These are phyloP conservation scores for Chrysodeixis includens DNA, from an alignment of 2,888 invertebrate genomes.

Conservation along the genomic window DNA sequence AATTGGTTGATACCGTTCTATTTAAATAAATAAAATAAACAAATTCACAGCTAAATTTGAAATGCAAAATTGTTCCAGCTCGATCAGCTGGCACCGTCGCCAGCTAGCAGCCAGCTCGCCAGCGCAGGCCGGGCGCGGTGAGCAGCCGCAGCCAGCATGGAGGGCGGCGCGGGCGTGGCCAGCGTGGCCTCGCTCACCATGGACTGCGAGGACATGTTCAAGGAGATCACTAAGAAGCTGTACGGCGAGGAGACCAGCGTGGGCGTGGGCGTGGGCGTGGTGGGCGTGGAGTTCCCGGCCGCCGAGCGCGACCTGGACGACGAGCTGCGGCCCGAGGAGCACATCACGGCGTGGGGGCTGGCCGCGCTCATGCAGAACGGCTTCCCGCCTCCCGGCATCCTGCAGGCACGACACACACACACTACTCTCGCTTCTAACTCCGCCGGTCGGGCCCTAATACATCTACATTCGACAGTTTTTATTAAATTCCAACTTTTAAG, in stretches of 20 bases:
- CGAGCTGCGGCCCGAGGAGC: slow-evolving; percentile 92
- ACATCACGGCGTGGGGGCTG: slow-evolving; percentile 92
- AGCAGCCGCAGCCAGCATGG: slow-evolving; percentile 82
- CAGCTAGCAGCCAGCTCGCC: no score
- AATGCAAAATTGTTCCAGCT: neutral
- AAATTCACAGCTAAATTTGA: neutral
- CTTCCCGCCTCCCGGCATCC: slow-evolving; percentile 91
- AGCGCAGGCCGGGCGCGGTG: no score
- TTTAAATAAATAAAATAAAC: no score
- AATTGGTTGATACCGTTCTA: no score
- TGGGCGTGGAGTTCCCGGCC: slow-evolving; percentile 84
- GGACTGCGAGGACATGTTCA: slow-evolving; percentile 96
- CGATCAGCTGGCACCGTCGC: neutral
- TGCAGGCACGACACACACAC: slow-evolving; percentile 76
- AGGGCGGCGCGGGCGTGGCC: slow-evolving; percentile 82
- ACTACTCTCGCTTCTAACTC: no score
- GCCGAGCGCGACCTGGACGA: slow-evolving; percentile 86
- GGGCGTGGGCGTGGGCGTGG: slow-evolving; percentile 71
- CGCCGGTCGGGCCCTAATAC: no score
- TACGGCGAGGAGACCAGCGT: slow-evolving; percentile 93
- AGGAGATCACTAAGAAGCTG: slow-evolving; percentile 97
- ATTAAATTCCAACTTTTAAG: no score
- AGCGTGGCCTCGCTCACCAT: slow-evolving; percentile 89
- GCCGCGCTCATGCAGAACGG: slow-evolving; percentile 94
- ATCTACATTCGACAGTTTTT: no score